Evolutionary conservation across 2,797 vertebrate species (phyloP).

Genomic region (Spatula versicolor): DNA sequence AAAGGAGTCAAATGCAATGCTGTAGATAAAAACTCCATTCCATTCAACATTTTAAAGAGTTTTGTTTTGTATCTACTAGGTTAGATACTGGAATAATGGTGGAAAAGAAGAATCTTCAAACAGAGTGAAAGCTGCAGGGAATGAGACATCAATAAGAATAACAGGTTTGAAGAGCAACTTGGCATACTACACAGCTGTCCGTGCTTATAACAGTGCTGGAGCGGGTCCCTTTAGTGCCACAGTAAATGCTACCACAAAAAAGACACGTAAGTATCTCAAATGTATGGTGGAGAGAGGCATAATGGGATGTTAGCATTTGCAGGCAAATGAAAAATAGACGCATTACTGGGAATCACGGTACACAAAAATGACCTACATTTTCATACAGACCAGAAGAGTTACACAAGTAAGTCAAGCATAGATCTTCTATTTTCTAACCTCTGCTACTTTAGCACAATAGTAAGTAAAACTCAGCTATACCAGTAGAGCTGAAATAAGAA

Average conservation of each 20-base stretch:
- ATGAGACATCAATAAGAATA: slow-evolving; percentile 87
- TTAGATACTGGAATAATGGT: slow-evolving; percentile 92
- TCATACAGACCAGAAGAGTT: not conserved
- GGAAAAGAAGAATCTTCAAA: slow-evolving; percentile 89
- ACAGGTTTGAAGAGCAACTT: slow-evolving; percentile 87
- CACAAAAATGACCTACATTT: not conserved
- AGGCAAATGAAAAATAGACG: not conserved
- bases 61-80: slow-evolving; percentile 73
- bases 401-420: not conserved
- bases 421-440: not conserved
- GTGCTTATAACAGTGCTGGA: slow-evolving; percentile 93
- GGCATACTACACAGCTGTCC: slow-evolving; percentile 87
- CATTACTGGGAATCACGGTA: not conserved
- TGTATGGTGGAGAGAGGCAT: not conserved
- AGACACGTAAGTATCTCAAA: slow-evolving; percentile 85
- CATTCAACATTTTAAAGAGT: not conserved
- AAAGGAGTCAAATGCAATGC: not conserved
- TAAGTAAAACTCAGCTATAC: fast-evolving
- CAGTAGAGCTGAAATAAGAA: not conserved
- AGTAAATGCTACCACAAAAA: slow-evolving; percentile 92
- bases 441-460: not conserved
- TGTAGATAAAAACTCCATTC: not conserved
- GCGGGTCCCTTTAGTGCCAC: slow-evolving; percentile 88
- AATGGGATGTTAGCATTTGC: not conserved
- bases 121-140: slow-evolving; percentile 88